Evolutionary conservation across 2,888 invertebrate species (phyloP).

Genomic region (Rotaria sp.): DNA sequence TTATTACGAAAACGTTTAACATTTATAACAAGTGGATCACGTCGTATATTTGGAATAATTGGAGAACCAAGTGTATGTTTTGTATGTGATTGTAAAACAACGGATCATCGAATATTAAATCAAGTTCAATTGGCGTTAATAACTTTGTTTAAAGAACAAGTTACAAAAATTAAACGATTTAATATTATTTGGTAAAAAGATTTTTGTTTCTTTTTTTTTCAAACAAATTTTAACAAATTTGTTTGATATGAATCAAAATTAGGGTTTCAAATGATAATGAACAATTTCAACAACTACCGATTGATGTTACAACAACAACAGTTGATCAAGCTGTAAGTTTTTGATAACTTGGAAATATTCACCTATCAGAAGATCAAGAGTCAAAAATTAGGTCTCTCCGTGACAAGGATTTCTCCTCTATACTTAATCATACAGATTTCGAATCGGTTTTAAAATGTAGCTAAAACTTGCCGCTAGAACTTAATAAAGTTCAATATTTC

Average conservation of each 20-base stretch:
- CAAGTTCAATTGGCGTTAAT: slow-evolving; percentile 51
- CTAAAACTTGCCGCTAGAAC: no score
- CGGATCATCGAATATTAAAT: slow-evolving; percentile 52
- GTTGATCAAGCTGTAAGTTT: slow-evolving; percentile 46
- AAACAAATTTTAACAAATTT: no score
- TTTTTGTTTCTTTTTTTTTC: no score
- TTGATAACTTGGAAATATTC: no score
- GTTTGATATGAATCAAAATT: slow-evolving; percentile 29
- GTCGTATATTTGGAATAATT: slow-evolving; percentile 53
- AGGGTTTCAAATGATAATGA: slow-evolving; percentile 51
- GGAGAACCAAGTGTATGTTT: slow-evolving; percentile 50
- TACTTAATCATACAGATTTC: no score
- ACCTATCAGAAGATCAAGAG: no score
- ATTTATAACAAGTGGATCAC: slow-evolving; percentile 54
- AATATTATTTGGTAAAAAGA: slow-evolving; percentile 51
- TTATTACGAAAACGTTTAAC: slow-evolving; percentile 51
- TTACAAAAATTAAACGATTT: slow-evolving; percentile 50
- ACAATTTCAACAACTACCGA: slow-evolving; percentile 46
- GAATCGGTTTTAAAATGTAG: no score
- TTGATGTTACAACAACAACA: slow-evolving; percentile 50
- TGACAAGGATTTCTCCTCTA: no score
- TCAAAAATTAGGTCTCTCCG: no score
- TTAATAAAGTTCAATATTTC: no score
- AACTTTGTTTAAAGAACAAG: slow-evolving; percentile 51
- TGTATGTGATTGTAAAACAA: slow-evolving; percentile 52